phyloP scores from a whole-genome alignment of 2,888 invertebrate species.

The Lymantria dispar region DNA sequence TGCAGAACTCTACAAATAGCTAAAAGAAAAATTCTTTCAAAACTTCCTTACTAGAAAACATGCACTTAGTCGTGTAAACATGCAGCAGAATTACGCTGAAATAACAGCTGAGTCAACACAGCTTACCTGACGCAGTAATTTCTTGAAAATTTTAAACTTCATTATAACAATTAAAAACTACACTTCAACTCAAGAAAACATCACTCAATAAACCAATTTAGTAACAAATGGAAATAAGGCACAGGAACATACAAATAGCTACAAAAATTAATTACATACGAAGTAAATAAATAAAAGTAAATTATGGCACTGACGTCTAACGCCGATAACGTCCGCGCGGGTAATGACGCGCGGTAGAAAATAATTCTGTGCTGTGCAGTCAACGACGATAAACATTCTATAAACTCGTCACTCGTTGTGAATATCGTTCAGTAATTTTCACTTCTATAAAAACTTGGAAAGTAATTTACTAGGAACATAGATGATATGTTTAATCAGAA shows the following conservation, averaged over 20 bases:
- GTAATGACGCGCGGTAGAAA: slow-evolving; percentile 29
- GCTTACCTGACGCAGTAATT: slow-evolving; percentile 62
- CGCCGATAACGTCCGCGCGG: slow-evolving; percentile 27
- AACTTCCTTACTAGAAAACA: slow-evolving; percentile 4
- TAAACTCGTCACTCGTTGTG: slow-evolving; percentile 9
- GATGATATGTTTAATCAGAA: slow-evolving; percentile 5
- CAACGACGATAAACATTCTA: slow-evolving; percentile 21
- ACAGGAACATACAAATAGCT: slow-evolving; percentile 25
- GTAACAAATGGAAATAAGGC: slow-evolving; percentile 43
- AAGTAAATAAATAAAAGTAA: slow-evolving; percentile 37
- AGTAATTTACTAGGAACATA: slow-evolving; percentile 16
- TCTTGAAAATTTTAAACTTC: slow-evolving; percentile 77
- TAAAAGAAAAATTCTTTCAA: background rate
- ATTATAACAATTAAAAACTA: slow-evolving; percentile 33
- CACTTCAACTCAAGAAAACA: slow-evolving; percentile 43
- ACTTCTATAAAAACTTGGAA: slow-evolving; percentile 31
- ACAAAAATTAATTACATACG: slow-evolving; percentile 33
- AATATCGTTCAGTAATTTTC: slow-evolving; percentile 27
- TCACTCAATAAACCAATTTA: slow-evolving; percentile 38
- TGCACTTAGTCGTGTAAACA: slow-evolving; percentile 18
- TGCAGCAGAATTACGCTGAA: slow-evolving; percentile 11
- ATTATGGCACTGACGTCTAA: slow-evolving; percentile 30
- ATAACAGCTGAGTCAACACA: slow-evolving; percentile 38
- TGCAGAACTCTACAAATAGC: background rate
- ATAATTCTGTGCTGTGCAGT: slow-evolving; percentile 23